Evolutionary conservation across 2,888 invertebrate genomes (phyloP).

Genomic region (Cryptocephalus primarius): DNA sequence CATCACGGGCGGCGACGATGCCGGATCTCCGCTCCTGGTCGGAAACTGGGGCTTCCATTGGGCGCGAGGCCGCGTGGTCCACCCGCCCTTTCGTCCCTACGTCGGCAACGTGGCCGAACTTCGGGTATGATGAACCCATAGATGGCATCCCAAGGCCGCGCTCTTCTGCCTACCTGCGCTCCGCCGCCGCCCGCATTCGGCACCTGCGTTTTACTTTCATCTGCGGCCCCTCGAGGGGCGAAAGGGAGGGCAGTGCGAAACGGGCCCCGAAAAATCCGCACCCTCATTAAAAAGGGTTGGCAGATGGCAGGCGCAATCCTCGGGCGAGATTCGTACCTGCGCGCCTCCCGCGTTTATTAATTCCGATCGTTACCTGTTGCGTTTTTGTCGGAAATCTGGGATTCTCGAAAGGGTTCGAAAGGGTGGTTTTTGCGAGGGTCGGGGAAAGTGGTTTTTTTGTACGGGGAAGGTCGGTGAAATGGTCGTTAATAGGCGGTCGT

Average conservation of each 20-base stretch:
- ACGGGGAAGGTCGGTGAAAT: no score
- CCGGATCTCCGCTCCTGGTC: background rate
- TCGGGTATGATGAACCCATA: no score
- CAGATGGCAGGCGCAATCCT: conserved; percentile 24
- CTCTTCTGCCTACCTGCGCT: conserved; percentile 10
- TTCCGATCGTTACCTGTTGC: conserved; percentile 17
- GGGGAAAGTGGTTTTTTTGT: no score
- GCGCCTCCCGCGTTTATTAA: conserved; percentile 8
- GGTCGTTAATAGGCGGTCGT: no score
- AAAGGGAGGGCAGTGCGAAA: conserved; percentile 12
- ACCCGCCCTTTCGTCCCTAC: no score
- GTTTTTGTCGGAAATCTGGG: conserved; percentile 8
- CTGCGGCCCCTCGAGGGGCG: conserved; percentile 10
- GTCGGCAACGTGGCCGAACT: no score
- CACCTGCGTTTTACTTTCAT: conserved; percentile 16
- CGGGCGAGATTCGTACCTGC: conserved; percentile 12
- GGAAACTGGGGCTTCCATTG: no score
- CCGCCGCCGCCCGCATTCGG: conserved; percentile 5
- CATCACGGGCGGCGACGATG: conserved; percentile 1
- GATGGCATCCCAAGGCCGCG: conserved; percentile 17
- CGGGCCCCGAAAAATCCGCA: no score
- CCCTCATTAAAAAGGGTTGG: conserved; percentile 17
- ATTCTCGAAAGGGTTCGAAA: conserved; percentile 14
- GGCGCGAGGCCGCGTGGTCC: no score
- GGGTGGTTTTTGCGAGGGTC: conserved; percentile 4